These are phyloP conservation scores for Glossosoma conforme DNA, from an alignment of 1,140 invertebrate genomes.

Conservation along the genomic window DNA sequence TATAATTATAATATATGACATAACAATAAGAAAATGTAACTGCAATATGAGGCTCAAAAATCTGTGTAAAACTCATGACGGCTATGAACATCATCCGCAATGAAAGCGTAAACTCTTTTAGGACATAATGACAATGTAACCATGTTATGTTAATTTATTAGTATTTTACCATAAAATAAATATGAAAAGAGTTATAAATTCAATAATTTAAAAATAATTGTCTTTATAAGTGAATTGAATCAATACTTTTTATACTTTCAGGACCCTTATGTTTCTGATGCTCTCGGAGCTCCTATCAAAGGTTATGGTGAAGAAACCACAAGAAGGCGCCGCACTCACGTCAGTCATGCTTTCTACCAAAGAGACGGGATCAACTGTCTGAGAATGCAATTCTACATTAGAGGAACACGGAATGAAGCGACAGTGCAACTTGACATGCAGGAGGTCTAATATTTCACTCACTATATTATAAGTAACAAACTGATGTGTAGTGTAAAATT, in stretches of 20 bases:
- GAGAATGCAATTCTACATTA: conserved; percentile 85
- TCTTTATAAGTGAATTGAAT: too few relatives aligned
- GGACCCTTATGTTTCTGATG: conserved; percentile 66
- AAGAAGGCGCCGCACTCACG: conserved; percentile 66
- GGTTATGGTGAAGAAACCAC: conserved; percentile 80
- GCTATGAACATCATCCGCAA: too few relatives aligned
- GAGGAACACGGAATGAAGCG: conserved; percentile 72
- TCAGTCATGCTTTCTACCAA: conserved; percentile 67
- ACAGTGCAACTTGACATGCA: conserved; percentile 82
- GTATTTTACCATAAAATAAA: too few relatives aligned
- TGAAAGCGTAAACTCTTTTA: too few relatives aligned
- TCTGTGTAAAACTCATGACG: too few relatives aligned
- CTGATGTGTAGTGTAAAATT: conserved; percentile 6
- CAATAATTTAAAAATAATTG: too few relatives aligned
- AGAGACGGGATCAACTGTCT: conserved; percentile 72
- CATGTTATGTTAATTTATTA: too few relatives aligned
- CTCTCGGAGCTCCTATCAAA: conserved; percentile 80
- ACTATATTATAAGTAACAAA: not conserved
- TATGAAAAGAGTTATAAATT: too few relatives aligned
- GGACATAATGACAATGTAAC: too few relatives aligned
- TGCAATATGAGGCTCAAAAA: too few relatives aligned
- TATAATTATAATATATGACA: too few relatives aligned
- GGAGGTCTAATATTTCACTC: conserved; percentile 56
- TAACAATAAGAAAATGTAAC: too few relatives aligned
- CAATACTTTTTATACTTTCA: conserved; percentile 33